Evolutionary conservation across 2,113 vertebrate genomes (phyloP).

Genomic region (Taxidea taxus): DNA sequence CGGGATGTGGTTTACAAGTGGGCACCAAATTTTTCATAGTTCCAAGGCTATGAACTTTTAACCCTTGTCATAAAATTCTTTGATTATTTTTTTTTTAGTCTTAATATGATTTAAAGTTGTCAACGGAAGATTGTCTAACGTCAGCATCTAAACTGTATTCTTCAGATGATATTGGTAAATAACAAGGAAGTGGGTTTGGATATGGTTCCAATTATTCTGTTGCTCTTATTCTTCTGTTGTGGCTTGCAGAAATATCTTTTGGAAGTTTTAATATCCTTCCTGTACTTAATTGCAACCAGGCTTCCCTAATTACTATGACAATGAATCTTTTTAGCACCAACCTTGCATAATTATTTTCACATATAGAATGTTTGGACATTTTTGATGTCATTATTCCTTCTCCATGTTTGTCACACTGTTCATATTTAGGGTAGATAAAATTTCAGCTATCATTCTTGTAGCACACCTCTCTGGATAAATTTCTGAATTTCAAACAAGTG

Average conservation of each 20-base stretch:
- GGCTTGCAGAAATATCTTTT: constrained; percentile 84
- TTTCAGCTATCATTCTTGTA: constrained; percentile 12
- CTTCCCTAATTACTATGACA: constrained; percentile 74
- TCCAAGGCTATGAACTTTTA: constrained; percentile 84
- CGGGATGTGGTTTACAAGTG: constrained; percentile 78
- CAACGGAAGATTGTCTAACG: constrained; percentile 77
- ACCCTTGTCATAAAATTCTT: constrained; percentile 77
- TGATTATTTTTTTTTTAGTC: constrained; percentile 77
- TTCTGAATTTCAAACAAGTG: constrained; percentile 28
- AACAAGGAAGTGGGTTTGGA: constrained; percentile 87
- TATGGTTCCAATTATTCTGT: constrained; percentile 86
- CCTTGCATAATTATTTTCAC: constrained; percentile 72
- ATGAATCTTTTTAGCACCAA: constrained; percentile 71
- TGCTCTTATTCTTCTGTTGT: constrained; percentile 87
- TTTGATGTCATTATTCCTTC: constrained; percentile 44
- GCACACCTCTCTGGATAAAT: background rate
- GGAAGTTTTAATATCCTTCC: constrained; percentile 87
- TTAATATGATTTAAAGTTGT: constrained; percentile 81
- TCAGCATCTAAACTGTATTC: constrained; percentile 82
- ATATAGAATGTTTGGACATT: constrained; percentile 59
- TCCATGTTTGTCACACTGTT: background rate
- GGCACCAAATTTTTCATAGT: constrained; percentile 74
- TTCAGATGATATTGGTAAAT: constrained; percentile 87
- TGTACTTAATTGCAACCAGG: constrained; percentile 86
- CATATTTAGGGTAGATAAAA: background rate